phyloP scores from a whole-genome alignment of 2,888 invertebrate species.

The Magallana nippona region DNA sequence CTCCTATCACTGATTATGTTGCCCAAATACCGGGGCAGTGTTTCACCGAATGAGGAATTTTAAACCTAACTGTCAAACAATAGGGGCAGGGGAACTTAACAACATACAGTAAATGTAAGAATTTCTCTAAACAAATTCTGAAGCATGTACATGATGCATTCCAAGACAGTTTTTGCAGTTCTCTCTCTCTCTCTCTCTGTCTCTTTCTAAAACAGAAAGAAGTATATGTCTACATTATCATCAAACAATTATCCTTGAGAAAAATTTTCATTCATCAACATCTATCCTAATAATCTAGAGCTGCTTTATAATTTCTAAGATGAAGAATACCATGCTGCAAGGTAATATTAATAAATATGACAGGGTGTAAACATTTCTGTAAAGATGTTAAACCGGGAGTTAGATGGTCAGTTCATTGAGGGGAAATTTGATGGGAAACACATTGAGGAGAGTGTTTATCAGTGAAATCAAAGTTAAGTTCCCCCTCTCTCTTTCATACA shows the following conservation, averaged over 20 bases:
- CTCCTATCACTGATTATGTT: slow-evolving; percentile 15
- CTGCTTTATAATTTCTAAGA: not conserved
- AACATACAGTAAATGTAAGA: not conserved
- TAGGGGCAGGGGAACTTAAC: slow-evolving; percentile 2
- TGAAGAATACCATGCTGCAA: not conserved
- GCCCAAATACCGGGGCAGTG: slow-evolving; percentile 29
- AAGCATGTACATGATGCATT: not conserved
- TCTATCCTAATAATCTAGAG: not conserved
- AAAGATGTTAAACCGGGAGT: not conserved
- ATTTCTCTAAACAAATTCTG: not conserved
- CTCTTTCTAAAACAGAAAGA: too few relatives aligned
- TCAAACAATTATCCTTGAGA: too few relatives aligned
- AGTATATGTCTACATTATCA: too few relatives aligned
- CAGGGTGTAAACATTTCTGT: not conserved
- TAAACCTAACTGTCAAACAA: slow-evolving; percentile 23
- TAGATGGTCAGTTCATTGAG: slow-evolving; percentile 21
- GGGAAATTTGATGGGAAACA: slow-evolving; percentile 13
- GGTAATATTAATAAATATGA: not conserved
- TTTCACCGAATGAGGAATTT: slow-evolving; percentile 8
- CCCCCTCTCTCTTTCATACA: slow-evolving; percentile 11
- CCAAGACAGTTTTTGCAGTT: not conserved
- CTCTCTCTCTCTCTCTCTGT: not conserved
- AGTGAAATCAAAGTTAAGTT: slow-evolving; percentile 16
- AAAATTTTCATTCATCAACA: too few relatives aligned
- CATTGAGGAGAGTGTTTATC: not conserved